Base-by-base conservation (phyloP, 2,888 invertebrate species). In the Apotomis betuletana region DNA sequence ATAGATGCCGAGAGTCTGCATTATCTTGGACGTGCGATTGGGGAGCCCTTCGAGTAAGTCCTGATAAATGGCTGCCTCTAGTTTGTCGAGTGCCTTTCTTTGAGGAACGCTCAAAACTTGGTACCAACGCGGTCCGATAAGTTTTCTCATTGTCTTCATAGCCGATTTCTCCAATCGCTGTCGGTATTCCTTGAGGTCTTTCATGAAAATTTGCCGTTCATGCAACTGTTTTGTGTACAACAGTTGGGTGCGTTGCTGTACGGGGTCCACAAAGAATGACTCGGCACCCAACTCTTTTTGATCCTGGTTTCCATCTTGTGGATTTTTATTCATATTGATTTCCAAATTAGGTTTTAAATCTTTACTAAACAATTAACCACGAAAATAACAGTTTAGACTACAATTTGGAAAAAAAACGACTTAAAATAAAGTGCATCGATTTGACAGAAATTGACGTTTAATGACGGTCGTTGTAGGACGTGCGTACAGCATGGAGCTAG, bases 121-220 rank as follows among this genome's bases (percentile, higher is more conserved):
- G 73, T 91, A 90, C 93, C 93, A 93, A 9, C 74, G 81, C 0
- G 93, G 92, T 1, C 92, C 93, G 6, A 90, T 80, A 1, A 80
- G 73, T 3, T 70, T 61, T 68, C 64, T 83, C n/a, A 90, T 79
- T 10, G 52, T 75, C 69, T 77, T 79, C 5, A 85, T 71, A 12
- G 84, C 54, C 9, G 74, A 57, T 74, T 82, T 87, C 6, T 81
- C 79, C 62, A 72, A 83, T 46, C 81, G 77, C 67, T 74, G 83
- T 4, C 92, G 86, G 44, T 83, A 70, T 63, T 82, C 79, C 65
- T 83, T 86, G n/a, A 92, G 86, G 60, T 90, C 92, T 63, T 90
- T 81, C 88, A 92, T 88, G 76, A 88, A 92, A 15, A 87, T 67
- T 76, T 87, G 86, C 49, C 85, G 80, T 74, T 91, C 86, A 5